phyloP scores from a whole-genome alignment of 2,888 invertebrate species.

The Phaonia tiefii region DNA sequence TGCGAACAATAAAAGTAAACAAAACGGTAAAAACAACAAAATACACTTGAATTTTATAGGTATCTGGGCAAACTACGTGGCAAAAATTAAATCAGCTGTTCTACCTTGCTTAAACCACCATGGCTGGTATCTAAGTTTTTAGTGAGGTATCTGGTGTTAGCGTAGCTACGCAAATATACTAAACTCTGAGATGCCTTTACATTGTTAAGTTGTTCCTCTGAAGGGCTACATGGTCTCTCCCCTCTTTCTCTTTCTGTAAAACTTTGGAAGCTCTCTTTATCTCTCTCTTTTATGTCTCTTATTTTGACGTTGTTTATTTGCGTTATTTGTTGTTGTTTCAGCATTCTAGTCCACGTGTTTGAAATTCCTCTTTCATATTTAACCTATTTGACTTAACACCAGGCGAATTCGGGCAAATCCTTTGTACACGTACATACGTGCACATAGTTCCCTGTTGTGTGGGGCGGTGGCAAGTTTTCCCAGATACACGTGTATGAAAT shows the following conservation, averaged over 20 bases:
- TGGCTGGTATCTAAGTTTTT: too few relatives aligned
- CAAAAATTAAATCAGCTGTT: too few relatives aligned
- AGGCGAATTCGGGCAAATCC: not conserved
- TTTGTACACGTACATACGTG: not conserved
- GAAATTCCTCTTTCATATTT: conserved; percentile 23
- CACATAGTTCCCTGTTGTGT: not conserved
- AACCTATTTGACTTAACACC: not conserved
- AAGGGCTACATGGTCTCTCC: too few relatives aligned
- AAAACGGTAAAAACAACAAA: too few relatives aligned
- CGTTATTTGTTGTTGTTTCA: not conserved
- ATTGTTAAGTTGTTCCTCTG: not conserved
- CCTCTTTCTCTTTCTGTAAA: too few relatives aligned
- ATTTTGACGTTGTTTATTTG: conserved; percentile 19
- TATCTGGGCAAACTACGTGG: too few relatives aligned
- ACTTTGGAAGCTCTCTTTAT: not conserved
- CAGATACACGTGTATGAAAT: conserved; percentile 39
- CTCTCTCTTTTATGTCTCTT: conserved; percentile 5
- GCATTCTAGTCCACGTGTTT: conserved; percentile 57
- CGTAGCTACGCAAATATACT: too few relatives aligned
- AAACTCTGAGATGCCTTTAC: too few relatives aligned
- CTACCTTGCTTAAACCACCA: too few relatives aligned
- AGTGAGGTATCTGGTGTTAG: too few relatives aligned
- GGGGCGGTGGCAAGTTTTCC: not conserved
- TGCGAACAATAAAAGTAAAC: too few relatives aligned
- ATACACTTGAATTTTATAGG: too few relatives aligned